Conservation (phyloP, 2,888 invertebrate species). For the Smittia aterrima region DNA sequence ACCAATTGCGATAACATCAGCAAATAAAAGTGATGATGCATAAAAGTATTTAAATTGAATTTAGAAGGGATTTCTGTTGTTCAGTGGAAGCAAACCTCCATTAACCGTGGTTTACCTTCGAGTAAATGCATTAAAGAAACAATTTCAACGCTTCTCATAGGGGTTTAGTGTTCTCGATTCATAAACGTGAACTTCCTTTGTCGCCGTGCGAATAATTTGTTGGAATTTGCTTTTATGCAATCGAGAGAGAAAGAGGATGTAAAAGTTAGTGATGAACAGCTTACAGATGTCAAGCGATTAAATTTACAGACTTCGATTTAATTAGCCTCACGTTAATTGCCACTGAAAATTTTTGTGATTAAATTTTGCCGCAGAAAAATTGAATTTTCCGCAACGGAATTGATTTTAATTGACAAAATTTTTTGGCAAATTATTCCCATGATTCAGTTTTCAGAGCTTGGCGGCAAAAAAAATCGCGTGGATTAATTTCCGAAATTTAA, state of each 20-base stretch:
- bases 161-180: neutral
- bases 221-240: too few relatives aligned
- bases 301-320: too few relatives aligned
- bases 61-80: neutral
- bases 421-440: constrained; percentile 1
- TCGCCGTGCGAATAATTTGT: too few relatives aligned
- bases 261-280: too few relatives aligned
- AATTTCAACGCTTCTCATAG: too few relatives aligned
- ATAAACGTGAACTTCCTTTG: neutral
- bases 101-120: neutral
- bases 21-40: constrained; percentile 38
- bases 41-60: constrained; percentile 31
- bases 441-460: neutral
- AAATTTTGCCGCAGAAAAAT: neutral
- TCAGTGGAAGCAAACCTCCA: neutral
- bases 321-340: neutral
- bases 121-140: too few relatives aligned
- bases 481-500: neutral
- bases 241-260: neutral
- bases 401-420: constrained; percentile 22
- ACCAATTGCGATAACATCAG: constrained; percentile 20
- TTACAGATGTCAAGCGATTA: too few relatives aligned
- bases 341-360: neutral
- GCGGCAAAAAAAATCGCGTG: neutral
- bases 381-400: neutral